A percentile compares a stretch with the other conserved stretches of the same genome.
phyloP scores from a whole-genome alignment of 2,113 vertebrate genomes.

The Ctenodactylus gundi region DNA sequence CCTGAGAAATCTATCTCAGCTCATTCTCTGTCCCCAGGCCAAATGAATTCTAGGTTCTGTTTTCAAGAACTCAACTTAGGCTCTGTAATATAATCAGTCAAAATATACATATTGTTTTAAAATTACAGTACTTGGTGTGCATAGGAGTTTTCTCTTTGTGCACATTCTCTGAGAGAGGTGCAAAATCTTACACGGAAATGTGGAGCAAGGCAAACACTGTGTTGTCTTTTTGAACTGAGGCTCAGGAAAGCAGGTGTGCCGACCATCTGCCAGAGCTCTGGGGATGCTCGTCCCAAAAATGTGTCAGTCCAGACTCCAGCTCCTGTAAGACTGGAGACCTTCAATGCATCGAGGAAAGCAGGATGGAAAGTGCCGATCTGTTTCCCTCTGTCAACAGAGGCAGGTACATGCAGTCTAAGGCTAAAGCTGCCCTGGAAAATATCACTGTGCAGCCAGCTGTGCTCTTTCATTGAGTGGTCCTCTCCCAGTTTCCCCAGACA shows the following conservation, averaged over 20 bases:
- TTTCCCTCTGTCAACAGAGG: neutral
- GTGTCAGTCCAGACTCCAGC: neutral
- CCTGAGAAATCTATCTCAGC: neutral
- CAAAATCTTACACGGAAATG: conserved; percentile 1
- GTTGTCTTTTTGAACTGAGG: neutral
- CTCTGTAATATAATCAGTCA: neutral
- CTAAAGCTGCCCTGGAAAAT: neutral
- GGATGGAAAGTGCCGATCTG: neutral
- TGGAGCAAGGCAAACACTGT: neutral
- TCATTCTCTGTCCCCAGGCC: neutral
- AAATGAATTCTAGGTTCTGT: neutral
- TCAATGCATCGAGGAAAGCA: neutral
- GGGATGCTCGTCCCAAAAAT: neutral
- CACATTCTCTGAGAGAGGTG: neutral
- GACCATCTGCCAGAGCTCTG: conserved; percentile 48
- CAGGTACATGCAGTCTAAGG: neutral
- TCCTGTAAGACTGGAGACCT: neutral
- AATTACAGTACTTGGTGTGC: neutral
- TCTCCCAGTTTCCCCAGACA: neutral
- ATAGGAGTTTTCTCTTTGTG: neutral
- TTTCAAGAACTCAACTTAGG: neutral
- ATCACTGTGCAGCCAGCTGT: neutral
- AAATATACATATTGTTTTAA: neutral
- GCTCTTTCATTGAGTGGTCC: neutral
- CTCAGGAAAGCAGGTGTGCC: conserved; percentile 48